Base-by-base conservation (phyloP, 2,888 invertebrate species). In the Polia nebulosa region DNA sequence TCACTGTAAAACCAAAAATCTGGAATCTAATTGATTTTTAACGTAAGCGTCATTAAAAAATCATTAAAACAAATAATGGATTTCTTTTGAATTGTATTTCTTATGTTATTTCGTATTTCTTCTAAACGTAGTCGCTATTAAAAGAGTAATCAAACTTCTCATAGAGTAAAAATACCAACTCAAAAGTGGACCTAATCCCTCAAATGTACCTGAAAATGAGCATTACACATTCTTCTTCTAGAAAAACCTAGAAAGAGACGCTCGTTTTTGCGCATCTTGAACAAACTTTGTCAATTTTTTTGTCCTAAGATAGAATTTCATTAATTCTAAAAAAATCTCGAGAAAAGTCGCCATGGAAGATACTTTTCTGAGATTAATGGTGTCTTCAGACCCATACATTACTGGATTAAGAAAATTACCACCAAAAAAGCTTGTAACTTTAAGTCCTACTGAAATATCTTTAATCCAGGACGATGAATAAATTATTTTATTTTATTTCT, bases 261-360 rank as follows among this genome's bases (percentile, higher is more conserved):
- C 56, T 6, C 56, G n/a, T 41, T 56, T 56, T 56, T 56, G 56
- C 39, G 25, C 25, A 56, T 13, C 25, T 56, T 13, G 25, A 56
- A 56, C 25, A 39, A 56, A 27, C 2, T 41, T 56, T 7, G n/a
- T 15, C 1, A 39, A 4, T 41, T 27, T 41, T 8, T 1, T 34
- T 34, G 6, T 0, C n/a, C n/a, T n/a, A n/a, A n/a, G 36, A 9
- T 36, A 55, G 9, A 25, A 22, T 17, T 34, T 36, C 5, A 36
- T 6, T 5, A 36, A 41, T 56, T 27, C 13, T 8, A 44, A n/a
- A 44, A 44, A n/a, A 44, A n/a, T 44, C 44, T 44, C 44, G 44
- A 44, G 44, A 44, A 20, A 20, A 44, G 7, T 44, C 4, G 7
- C 44, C 4, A 44, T 44, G 44, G 20, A 44, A 44, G 44, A 44